These are phyloP conservation scores for Dendroctonus ponderosae DNA, from an alignment of 1,140 invertebrate genomes.

Conservation along the genomic window DNA sequence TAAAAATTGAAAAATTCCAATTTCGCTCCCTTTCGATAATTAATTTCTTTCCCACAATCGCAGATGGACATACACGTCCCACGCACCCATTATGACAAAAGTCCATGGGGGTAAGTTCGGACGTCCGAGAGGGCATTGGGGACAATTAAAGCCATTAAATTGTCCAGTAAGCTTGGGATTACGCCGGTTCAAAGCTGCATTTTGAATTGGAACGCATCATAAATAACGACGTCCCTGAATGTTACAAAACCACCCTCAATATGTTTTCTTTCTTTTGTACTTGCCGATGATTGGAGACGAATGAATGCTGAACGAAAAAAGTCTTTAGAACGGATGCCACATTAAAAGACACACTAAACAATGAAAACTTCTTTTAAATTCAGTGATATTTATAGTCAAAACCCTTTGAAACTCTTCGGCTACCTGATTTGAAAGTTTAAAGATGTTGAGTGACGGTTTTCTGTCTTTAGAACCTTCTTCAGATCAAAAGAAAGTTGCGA, in stretches of 20 bases:
- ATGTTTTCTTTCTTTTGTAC: slow-evolving; percentile 1
- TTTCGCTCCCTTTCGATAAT: slow-evolving; percentile 14
- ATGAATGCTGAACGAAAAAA: no score
- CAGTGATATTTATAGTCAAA: no score
- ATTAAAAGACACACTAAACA: no score
- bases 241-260: slow-evolving; percentile 1
- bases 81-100: slow-evolving; percentile 35
- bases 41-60: slow-evolving; percentile 30
- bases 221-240: slow-evolving; percentile 26
- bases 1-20: slow-evolving; percentile 22
- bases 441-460: no score
- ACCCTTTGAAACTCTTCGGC: no score
- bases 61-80: slow-evolving; percentile 34
- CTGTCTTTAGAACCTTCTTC: no score
- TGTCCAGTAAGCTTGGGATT: slow-evolving; percentile 42
- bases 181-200: slow-evolving; percentile 41
- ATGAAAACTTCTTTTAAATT: no score
- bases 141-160: slow-evolving; percentile 45
- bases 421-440: no score
- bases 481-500: no score
- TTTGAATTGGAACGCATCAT: slow-evolving; percentile 36
- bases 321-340: no score
- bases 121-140: slow-evolving; percentile 14
- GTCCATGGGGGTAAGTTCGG: slow-evolving; percentile 7
- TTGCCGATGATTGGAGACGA: not conserved